A percentile compares a stretch with the other conserved stretches of the same genome.
Conservation (phyloP, 2,113 vertebrate species). For the Rhodinocichla rosea region DNA sequence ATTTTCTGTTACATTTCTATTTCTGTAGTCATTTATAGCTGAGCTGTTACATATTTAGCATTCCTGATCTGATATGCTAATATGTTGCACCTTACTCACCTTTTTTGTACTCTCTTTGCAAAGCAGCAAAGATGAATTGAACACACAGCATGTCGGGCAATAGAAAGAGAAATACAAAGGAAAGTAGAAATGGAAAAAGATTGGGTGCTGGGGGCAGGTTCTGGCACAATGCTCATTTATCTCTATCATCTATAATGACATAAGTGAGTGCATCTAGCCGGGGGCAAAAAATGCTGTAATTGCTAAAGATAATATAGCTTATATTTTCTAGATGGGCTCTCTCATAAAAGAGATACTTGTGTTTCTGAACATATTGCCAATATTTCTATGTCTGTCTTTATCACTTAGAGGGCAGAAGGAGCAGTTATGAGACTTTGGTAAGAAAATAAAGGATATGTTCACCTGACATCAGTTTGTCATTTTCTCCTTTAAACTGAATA, state of each 20-base stretch:
- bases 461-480: not conserved
- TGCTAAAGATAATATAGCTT: not conserved
- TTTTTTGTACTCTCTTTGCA: not conserved
- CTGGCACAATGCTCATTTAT: not conserved
- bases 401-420: not conserved
- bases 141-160: not conserved
- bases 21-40: not conserved
- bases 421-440: not conserved
- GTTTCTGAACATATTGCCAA: not conserved
- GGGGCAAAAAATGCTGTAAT: not conserved
- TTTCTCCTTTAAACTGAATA: not conserved
- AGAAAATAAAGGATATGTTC: not conserved
- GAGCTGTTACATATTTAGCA: not conserved
- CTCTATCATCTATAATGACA: not conserved
- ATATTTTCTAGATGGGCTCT: not conserved
- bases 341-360: not conserved
- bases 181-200: not conserved
- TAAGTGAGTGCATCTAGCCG: not conserved
- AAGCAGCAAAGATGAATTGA: not conserved
- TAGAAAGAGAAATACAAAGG: not conserved
- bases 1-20: not conserved
- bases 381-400: not conserved
- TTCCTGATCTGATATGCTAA: not conserved
- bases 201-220: not conserved
- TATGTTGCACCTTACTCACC: not conserved